Evolutionary conservation across 64 coral and sea anemone genomes (phyloP), one percentile per base, ranked within the genome.

Genomic region (Exaiptasia diaphana): DNA sequence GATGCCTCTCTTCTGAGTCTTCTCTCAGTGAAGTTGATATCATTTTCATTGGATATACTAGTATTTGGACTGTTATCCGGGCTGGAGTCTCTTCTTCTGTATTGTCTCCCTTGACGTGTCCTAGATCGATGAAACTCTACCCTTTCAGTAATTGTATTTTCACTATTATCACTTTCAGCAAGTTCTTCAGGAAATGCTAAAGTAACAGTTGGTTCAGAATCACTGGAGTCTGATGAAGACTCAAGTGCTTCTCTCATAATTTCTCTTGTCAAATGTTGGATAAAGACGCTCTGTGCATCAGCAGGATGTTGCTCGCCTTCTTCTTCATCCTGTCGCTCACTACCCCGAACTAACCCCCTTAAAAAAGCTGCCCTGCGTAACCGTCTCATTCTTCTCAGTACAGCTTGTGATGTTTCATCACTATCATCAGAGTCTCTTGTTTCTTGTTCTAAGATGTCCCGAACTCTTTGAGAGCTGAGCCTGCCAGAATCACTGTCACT

Each of bases 401-500:
- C 64, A 43, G 48, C 50, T 38, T 26, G 23, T 20, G 85, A 31
- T 34, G 38, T 56, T 28, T 56, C 24, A 53, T 67, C 72, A 49
- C 32, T 50, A 39, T 52, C 76, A 29, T 76, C 11, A 20, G 43
- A 26, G 73, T 64, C 28, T 2, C 7, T 17, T 32, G 38, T 28
- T 15, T 73, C 69, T 2, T 43, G 13, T 27, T 61, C 67, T 4
- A 88, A 53, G 38, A 88, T 42, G 46, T 88, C 74, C 21, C 49
- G 76, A 7, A 78, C 34, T 42, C 46, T 71, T n/a, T 12, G 30
- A 22, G 73, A 25, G 49, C 74, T 94, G 9, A 74, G 77, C 7
- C 34, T 57, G 20, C 71, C 65, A 25, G 79, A 58, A 14, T 85
- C 86, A 49, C 77, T 88, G 15, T 94, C 91, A 72, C 86, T 89